These are phyloP conservation scores for Syrrhaptes paradoxus DNA, from an alignment of 2,113 vertebrate species.

Conservation along the genomic window DNA sequence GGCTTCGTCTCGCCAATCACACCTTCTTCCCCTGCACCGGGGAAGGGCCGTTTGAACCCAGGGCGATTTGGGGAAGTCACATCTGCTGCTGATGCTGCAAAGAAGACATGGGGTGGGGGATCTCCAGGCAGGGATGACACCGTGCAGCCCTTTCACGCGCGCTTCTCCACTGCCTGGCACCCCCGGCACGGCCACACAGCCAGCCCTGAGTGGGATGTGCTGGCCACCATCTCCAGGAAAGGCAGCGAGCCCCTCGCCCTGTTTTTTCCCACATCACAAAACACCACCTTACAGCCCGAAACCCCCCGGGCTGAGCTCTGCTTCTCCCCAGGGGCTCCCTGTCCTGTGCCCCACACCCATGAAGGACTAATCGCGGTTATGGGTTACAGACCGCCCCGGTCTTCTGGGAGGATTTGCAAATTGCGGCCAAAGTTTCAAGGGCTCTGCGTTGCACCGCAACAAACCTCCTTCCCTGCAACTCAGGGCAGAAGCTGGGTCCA, in stretches of 20 bases:
- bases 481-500: background rate
- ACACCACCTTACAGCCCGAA: background rate
- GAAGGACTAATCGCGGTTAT: accelerated
- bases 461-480: background rate
- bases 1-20: background rate
- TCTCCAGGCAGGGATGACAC: accelerated
- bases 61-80: accelerated
- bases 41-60: accelerated
- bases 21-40: background rate
- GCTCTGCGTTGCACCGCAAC: accelerated
- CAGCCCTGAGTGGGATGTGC: accelerated
- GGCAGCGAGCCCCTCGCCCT: accelerated
- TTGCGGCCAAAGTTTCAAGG: accelerated
- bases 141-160: accelerated
- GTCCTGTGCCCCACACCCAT: background rate
- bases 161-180: accelerated
- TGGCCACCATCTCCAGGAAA: background rate
- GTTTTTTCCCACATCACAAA: background rate
- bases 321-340: background rate
- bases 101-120: accelerated
- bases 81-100: accelerated
- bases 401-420: background rate
- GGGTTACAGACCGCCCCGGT: background rate
- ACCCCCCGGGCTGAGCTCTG: background rate
- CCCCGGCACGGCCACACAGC: accelerated